Evolutionary conservation across 2,797 vertebrate genomes (phyloP), one percentile per base, ranked within the genome.

Genomic region (Centropyge bicolor): DNA sequence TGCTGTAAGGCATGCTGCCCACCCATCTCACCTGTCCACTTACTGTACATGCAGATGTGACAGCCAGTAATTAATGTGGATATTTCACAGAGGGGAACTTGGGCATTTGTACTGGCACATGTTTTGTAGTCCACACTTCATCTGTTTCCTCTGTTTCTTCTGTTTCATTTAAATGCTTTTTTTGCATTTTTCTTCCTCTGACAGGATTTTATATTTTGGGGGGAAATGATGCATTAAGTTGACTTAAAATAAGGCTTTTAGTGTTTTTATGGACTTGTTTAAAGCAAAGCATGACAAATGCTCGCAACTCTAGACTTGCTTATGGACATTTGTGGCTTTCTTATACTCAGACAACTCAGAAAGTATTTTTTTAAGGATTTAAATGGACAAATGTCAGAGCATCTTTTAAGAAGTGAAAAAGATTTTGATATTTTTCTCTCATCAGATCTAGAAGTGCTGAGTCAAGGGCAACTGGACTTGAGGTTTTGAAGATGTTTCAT

Each of bases 81-180:
- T 62, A 48, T 65, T 65, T 70, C 64, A 80, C 52, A 54, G 62
- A 65, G 45, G 52, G 55, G 51, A 31, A 62, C 16, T 40, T 40
- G 35, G 27, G 51, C 59, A 41, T 74, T 48, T 75, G 36, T 1
- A 49, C 24, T 48, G 19, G 43, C 62, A 86, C 72, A 76, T 61
- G 70, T 74, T 87, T 67, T 63, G 73, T 78, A 78, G 24, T 76
- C 74, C 65, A 83, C 72, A 67, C 76, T 82, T 56, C 13, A 35
- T 82, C 83, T 81, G 61, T 52, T 65, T 76, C 60, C 56, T 78
- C 40, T 82, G 35, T 55, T 76, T 63, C n/a, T 41, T 81, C 66
- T 74, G 54, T 78, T 82, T 69, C 74, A 60, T 78, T 63, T 62
- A 27, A 69, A 71, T 68, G 64, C 66, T 38, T n/a, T n/a, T n/a